phyloP scores from a whole-genome alignment of 2,888 invertebrate genomes.

The Tachina fera region DNA sequence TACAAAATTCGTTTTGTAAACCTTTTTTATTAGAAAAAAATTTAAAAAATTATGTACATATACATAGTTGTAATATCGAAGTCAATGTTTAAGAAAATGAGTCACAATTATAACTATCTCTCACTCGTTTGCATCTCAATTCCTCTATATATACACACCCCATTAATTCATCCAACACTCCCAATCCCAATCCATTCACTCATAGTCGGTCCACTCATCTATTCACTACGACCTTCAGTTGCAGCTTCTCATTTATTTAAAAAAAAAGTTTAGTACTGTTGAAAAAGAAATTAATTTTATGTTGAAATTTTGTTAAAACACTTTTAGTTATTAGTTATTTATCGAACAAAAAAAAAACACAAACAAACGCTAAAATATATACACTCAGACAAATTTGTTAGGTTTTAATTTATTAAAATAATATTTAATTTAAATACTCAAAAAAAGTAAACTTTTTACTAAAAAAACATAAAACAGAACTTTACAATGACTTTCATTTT shows the following conservation, averaged over 20 bases:
- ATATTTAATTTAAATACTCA: slow-evolving; percentile 43
- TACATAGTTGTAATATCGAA: background rate
- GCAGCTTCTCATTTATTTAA: slow-evolving; percentile 36
- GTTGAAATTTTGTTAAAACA: slow-evolving; percentile 53
- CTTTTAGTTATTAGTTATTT: slow-evolving; percentile 69
- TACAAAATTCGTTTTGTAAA: too few species aligned
- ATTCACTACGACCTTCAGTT: background rate
- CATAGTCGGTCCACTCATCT: background rate
- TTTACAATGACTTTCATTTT: too few species aligned
- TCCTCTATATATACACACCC: background rate
- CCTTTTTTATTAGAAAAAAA: background rate
- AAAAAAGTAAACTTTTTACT: slow-evolving; percentile 43
- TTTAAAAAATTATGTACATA: too few species aligned
- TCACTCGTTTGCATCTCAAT: background rate
- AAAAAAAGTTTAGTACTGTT: slow-evolving; percentile 39
- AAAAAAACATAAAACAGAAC: slow-evolving; percentile 5
- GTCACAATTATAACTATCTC: too few species aligned
- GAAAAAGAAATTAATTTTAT: slow-evolving; percentile 41
- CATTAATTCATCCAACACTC: background rate
- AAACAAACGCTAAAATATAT: slow-evolving; percentile 1
- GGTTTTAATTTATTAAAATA: slow-evolving; percentile 61
- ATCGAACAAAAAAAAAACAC: slow-evolving; percentile 27
- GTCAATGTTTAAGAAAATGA: too few species aligned
- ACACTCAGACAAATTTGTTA: slow-evolving; percentile 49
- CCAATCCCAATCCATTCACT: slow-evolving; percentile 3